Conservation (phyloP, 1,140 invertebrate genomes). For the Zaprionus camerounensis region DNA sequence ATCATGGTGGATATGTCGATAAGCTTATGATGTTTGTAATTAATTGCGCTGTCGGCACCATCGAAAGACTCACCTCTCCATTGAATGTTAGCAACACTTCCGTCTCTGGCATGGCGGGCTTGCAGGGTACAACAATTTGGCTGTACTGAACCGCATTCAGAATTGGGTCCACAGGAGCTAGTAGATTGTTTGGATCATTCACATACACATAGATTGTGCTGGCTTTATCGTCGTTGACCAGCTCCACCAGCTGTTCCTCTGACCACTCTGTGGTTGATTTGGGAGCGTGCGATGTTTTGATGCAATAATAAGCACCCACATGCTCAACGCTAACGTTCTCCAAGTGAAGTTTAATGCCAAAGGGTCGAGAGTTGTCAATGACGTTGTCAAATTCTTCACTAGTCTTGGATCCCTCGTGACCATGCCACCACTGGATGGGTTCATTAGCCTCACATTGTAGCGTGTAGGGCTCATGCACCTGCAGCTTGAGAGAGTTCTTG, state of each 20-base stretch:
- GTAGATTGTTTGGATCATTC: conserved; percentile 86
- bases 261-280: neutral
- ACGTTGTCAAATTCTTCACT: conserved; percentile 38
- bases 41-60: neutral
- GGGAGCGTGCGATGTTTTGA: conserved; percentile 62
- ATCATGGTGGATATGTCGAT: conserved; percentile 21
- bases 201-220: conserved; percentile 88
- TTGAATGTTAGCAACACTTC: conserved; percentile 85
- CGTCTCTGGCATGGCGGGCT: conserved; percentile 88
- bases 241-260: conserved; percentile 70
- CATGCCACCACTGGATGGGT: conserved; percentile 85
- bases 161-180: conserved; percentile 84
- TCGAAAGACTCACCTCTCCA: conserved; percentile 62
- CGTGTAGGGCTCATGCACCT: conserved; percentile 84
- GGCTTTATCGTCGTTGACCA: conserved; percentile 84
- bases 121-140: conserved; percentile 87
- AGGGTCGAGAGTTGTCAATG: conserved; percentile 78
- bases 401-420: neutral
- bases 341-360: conserved; percentile 83
- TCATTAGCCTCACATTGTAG: conserved; percentile 85
- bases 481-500: conserved; percentile 84
- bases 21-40: conserved; percentile 23
- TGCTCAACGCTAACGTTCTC: conserved; percentile 84
- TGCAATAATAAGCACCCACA: conserved; percentile 88
- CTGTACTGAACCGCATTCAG: conserved; percentile 83